Percentiles rank a stretch among this genome's conserved stretches.
Conservation (phyloP, 1,140 invertebrate species). For the Drosophila virilis region DNA sequence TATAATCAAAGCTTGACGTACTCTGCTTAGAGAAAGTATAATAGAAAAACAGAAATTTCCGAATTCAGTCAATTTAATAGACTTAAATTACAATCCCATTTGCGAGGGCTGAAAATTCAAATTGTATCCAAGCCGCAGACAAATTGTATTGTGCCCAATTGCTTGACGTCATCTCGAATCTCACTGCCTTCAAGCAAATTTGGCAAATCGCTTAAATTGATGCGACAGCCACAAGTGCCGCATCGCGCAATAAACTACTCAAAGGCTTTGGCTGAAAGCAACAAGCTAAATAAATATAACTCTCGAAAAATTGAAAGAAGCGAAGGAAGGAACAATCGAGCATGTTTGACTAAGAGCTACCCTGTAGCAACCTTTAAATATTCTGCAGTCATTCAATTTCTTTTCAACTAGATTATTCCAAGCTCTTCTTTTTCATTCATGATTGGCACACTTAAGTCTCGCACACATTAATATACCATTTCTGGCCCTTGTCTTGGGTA, state of each 20-base stretch:
- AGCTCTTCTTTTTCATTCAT: neutral
- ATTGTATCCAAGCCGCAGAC: slow-evolving; percentile 26
- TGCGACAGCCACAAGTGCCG: slow-evolving; percentile 22
- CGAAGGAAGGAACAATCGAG: neutral
- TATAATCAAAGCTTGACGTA: no score
- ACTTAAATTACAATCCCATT: slow-evolving; percentile 14
- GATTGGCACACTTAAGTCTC: neutral
- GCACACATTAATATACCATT: neutral
- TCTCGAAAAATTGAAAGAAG: slow-evolving; percentile 21
- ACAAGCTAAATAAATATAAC: slow-evolving; percentile 50
- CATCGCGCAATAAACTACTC: slow-evolving; percentile 38
- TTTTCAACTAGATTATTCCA: no score
- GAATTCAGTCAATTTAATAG: slow-evolving; percentile 12
- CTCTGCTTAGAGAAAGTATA: no score
- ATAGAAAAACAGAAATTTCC: no score
- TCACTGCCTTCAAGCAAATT: slow-evolving; percentile 22
- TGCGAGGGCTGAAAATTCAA: slow-evolving; percentile 9
- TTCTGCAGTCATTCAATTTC: no score
- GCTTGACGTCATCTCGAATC: slow-evolving; percentile 35
- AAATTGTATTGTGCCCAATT: slow-evolving; percentile 35
- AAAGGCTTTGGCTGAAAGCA: slow-evolving; percentile 41
- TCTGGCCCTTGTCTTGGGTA: neutral
- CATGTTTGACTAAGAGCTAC: slow-evolving; percentile 6
- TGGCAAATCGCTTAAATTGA: slow-evolving; percentile 45
- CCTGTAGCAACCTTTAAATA: neutral